Evolutionary conservation across 2,113 vertebrate genomes (phyloP).

Genomic region (Halcyon malimbica): DNA sequence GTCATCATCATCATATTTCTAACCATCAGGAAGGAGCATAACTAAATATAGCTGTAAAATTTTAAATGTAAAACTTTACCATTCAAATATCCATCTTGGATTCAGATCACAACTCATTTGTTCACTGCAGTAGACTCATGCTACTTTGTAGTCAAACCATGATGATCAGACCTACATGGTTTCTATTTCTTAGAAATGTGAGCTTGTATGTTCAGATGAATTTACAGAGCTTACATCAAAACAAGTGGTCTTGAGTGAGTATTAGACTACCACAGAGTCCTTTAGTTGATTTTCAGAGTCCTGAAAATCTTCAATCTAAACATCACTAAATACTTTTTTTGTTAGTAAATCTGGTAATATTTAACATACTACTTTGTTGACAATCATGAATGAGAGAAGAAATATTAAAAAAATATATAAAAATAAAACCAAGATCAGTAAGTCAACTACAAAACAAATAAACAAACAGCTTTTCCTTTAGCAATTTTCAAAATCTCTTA

Average conservation of each 20-base stretch:
- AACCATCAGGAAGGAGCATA: background rate
- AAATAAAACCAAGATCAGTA: background rate
- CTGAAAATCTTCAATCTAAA: background rate
- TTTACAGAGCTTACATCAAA: background rate
- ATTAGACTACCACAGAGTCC: background rate
- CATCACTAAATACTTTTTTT: background rate
- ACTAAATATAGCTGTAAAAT: background rate
- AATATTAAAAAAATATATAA: background rate
- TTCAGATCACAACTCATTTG: background rate
- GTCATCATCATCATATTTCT: background rate
- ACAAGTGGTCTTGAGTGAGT: background rate
- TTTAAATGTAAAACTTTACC: background rate
- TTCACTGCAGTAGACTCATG: background rate
- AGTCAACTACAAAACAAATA: background rate
- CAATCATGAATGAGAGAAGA: background rate
- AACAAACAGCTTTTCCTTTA: background rate
- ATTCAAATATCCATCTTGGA: background rate
- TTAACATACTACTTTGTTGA: background rate
- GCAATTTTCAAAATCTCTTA: background rate
- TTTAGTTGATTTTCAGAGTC: background rate
- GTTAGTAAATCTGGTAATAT: background rate
- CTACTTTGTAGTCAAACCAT: background rate
- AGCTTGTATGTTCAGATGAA: background rate
- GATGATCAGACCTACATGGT: background rate
- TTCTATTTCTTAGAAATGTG: background rate